phyloP scores from a whole-genome alignment of 1,140 invertebrate genomes.

The Drosophila eugracilis region DNA sequence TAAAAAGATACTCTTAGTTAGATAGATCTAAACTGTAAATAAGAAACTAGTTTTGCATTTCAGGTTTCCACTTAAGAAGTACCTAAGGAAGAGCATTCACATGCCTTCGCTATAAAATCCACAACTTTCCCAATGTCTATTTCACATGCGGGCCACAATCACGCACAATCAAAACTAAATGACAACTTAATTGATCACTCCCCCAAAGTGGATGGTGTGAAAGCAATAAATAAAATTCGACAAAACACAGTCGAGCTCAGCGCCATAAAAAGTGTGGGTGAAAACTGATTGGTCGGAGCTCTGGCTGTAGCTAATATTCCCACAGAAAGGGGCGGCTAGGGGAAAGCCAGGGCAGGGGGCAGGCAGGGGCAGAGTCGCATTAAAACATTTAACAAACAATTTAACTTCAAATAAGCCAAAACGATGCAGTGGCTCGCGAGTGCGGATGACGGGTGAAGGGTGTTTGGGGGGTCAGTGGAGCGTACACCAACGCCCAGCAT shows the following conservation, averaged over 20 bases:
- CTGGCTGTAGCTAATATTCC: not conserved
- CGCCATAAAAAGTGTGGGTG: conserved; percentile 22
- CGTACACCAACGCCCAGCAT: conserved; percentile 54
- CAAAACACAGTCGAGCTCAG: conserved; percentile 24
- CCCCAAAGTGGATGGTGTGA: conserved; percentile 44
- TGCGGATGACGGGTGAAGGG: not conserved
- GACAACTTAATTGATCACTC: conserved; percentile 72
- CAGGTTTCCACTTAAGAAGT: no score
- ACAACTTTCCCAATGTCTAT: conserved; percentile 29
- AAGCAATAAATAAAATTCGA: conserved; percentile 63
- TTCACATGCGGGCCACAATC: conserved; percentile 51
- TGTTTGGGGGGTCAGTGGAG: conserved; percentile 2
- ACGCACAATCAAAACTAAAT: conserved; percentile 67
- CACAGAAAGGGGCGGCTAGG: not conserved
- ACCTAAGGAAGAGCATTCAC: conserved; percentile 1
- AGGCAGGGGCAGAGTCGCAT: not conserved
- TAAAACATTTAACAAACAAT: conserved; percentile 68
- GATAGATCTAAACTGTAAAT: no score
- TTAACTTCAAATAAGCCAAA: conserved; percentile 70
- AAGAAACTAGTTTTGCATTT: no score
- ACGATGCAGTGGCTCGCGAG: conserved; percentile 4
- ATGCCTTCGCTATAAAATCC: not conserved
- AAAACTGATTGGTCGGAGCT: conserved; percentile 21
- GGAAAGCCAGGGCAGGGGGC: not conserved
- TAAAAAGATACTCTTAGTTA: no score